Evolutionary conservation across 2,888 invertebrate species (phyloP).

Genomic region (Sepioteuthis lessoniana): DNA sequence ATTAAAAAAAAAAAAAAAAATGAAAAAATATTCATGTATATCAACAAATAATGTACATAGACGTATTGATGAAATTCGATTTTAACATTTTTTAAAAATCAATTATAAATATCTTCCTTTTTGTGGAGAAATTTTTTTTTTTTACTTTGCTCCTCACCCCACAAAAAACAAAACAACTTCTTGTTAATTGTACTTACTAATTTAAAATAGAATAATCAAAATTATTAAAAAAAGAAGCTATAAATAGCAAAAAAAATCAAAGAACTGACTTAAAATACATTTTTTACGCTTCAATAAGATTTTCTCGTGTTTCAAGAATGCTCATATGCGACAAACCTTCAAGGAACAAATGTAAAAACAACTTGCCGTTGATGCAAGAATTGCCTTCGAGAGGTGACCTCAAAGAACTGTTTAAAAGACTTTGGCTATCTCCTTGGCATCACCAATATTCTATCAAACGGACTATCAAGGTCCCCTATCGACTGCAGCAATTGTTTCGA

Average conservation of each 20-base stretch:
- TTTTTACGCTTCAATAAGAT: not conserved
- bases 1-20: not conserved
- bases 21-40: not conserved
- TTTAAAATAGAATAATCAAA: not conserved
- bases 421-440: not conserved
- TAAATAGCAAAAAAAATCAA: not conserved
- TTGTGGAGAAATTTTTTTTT: not conserved
- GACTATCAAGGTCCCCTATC: not conserved
- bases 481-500: not conserved
- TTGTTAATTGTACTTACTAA: not conserved
- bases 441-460: constrained; percentile 4
- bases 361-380: not conserved
- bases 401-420: constrained; percentile 11
- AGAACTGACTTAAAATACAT: not conserved
- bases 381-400: not conserved
- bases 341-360: not conserved
- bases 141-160: too few species aligned
- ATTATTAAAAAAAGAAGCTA: not conserved
- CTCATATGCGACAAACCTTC: not conserved
- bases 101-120: not conserved
- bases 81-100: not conserved
- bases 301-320: constrained; percentile 8
- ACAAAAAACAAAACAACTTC: too few species aligned
- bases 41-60: not conserved
- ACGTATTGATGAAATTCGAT: not conserved